phyloP scores from a whole-genome alignment of 2,888 invertebrate species.

The Pimpla rufipes region DNA sequence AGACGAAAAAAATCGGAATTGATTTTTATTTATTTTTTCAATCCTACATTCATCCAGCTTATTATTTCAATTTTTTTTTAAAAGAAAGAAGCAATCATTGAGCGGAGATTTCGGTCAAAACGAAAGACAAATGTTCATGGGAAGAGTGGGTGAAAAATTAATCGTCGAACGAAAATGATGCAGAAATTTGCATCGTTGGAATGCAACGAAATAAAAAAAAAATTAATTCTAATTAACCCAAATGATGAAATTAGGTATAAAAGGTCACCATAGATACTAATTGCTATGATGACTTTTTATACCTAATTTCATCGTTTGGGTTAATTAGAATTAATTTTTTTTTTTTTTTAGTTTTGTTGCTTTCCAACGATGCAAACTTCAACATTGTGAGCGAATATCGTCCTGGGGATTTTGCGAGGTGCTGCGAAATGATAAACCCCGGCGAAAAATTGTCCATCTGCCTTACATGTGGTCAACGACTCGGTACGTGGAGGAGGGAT shows the following conservation, averaged over 20 bases:
- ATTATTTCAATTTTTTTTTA: neutral
- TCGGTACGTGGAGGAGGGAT: constrained; percentile 40
- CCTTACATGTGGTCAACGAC: constrained; percentile 45
- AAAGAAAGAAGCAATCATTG: constrained; percentile 17
- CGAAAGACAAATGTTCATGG: neutral
- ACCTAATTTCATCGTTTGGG: no score
- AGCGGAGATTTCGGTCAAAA: constrained; percentile 19
- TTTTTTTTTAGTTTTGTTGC: no score
- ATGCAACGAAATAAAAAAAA: no score
- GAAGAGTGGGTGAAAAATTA: neutral
- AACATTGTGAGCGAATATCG: no score
- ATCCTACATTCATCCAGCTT: neutral
- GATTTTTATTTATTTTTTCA: neutral
- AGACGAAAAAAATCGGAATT: neutral
- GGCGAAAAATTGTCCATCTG: constrained; percentile 49
- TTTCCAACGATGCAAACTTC: no score
- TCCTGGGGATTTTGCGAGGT: constrained; percentile 39
- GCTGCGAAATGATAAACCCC: constrained; percentile 64
- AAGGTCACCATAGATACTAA: no score
- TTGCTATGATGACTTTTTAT: no score
- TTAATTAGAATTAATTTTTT: no score
- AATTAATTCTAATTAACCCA: no score
- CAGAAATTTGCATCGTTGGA: no score
- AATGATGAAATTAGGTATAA: no score
- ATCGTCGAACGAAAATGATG: constrained; percentile 1